Percentiles rank a stretch among this genome's conserved stretches.
phyloP scores from a whole-genome alignment of 2,113 vertebrate genomes.

The Paramormyrops kingsleyae region DNA sequence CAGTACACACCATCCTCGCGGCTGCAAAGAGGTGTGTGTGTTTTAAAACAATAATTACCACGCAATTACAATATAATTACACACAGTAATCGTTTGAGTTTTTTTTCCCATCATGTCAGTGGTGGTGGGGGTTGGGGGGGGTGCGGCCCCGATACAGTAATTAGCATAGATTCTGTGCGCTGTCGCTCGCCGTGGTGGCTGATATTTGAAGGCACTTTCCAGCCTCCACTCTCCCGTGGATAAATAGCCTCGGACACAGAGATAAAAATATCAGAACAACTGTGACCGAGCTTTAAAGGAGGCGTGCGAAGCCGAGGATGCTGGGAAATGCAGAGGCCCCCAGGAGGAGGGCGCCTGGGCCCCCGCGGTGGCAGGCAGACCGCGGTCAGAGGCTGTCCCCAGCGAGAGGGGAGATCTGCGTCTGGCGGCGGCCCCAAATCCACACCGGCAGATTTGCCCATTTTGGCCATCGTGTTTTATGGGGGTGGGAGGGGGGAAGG shows the following conservation, averaged over 20 bases:
- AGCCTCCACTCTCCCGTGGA: slow-evolving; percentile 45
- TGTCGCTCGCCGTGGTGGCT: slow-evolving; percentile 38
- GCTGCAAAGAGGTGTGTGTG: slow-evolving; percentile 37
- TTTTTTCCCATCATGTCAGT: slow-evolving; percentile 42
- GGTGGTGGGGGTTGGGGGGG: slow-evolving; percentile 30
- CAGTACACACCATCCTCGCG: slow-evolving; percentile 42
- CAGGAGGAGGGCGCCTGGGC: not conserved
- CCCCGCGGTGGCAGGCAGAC: not conserved
- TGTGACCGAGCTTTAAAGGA: slow-evolving; percentile 44
- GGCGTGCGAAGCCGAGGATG: slow-evolving; percentile 42
- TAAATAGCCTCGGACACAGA: slow-evolving; percentile 59
- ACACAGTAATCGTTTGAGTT: slow-evolving; percentile 54
- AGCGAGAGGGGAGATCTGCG: not conserved
- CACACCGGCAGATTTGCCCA: not conserved
- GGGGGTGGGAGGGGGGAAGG: not conserved
- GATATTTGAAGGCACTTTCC: slow-evolving; percentile 45
- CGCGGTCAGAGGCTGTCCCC: not conserved
- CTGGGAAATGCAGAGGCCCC: slow-evolving; percentile 47
- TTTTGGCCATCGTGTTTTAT: not conserved
- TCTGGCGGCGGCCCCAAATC: not conserved
- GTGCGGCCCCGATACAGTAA: slow-evolving; percentile 42
- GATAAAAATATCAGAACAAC: slow-evolving; percentile 61
- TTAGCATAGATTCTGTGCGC: slow-evolving; percentile 48
- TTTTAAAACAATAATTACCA: slow-evolving; percentile 55
- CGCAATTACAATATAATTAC: slow-evolving; percentile 61